phyloP scores from a whole-genome alignment of 2,888 invertebrate species.

The Trachelus stipa region DNA sequence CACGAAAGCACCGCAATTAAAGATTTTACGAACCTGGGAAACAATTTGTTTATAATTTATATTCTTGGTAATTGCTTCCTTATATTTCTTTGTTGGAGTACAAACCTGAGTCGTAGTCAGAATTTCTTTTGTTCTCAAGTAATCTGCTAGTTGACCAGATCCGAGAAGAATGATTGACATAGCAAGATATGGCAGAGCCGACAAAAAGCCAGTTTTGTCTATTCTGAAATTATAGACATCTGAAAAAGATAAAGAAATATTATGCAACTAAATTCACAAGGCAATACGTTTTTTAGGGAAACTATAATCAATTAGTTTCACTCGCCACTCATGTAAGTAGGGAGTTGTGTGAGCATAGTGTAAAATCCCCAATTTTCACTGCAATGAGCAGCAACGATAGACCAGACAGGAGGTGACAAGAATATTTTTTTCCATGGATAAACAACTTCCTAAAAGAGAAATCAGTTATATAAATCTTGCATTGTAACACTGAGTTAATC shows the following conservation, averaged over 20 bases:
- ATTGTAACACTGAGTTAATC: neutral
- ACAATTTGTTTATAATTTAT: neutral
- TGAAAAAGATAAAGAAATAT: conserved; percentile 56
- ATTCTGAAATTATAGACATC: conserved; percentile 80
- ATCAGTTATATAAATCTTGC: neutral
- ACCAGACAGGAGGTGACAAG: conserved; percentile 83
- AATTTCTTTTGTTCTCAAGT: conserved; percentile 74
- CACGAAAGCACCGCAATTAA: conserved; percentile 81
- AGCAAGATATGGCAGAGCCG: conserved; percentile 88
- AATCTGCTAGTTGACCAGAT: conserved; percentile 88
- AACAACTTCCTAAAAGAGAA: conserved; percentile 65
- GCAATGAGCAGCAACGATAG: conserved; percentile 85
- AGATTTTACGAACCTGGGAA: conserved; percentile 72
- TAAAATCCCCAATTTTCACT: conserved; percentile 94
- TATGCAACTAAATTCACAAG: neutral
- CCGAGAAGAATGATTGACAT: conserved; percentile 86
- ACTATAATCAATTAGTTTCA: neutral
- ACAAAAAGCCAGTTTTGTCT: conserved; percentile 83
- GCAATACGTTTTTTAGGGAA: neutral
- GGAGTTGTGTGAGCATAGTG: conserved; percentile 84
- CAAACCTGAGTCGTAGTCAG: conserved; percentile 81
- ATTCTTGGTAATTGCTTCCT: neutral
- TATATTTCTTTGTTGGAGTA: conserved; percentile 45
- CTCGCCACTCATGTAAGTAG: conserved; percentile 84
- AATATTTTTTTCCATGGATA: conserved; percentile 85